Evolutionary conservation across 2,888 invertebrate genomes (phyloP).

Genomic region (Phania funesta): DNA sequence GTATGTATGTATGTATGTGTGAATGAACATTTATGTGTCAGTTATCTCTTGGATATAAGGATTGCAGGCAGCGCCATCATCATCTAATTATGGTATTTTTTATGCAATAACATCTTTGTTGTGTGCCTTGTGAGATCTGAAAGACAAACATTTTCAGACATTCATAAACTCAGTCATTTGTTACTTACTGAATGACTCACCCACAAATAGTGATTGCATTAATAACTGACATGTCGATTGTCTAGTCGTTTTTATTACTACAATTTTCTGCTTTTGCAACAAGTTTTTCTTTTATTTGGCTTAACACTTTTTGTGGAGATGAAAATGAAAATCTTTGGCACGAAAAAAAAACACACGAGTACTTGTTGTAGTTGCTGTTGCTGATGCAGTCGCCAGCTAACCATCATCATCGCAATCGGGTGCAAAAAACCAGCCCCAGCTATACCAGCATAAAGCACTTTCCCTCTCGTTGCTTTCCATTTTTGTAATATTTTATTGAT

Average conservation of each 20-base stretch:
- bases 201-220: slow-evolving; percentile 44
- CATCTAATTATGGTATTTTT: slow-evolving; percentile 37
- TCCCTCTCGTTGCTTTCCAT: slow-evolving; percentile 79
- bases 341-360: slow-evolving; percentile 29
- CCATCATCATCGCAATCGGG: slow-evolving; percentile 22
- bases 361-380: slow-evolving; percentile 19
- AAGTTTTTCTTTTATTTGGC: slow-evolving; percentile 35
- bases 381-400: slow-evolving; percentile 31
- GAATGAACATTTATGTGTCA: not conserved
- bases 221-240: slow-evolving; percentile 36
- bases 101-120: slow-evolving; percentile 26
- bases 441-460: slow-evolving; percentile 72
- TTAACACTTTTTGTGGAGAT: slow-evolving; percentile 54
- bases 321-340: slow-evolving; percentile 53
- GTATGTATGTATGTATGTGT: not conserved
- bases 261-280: slow-evolving; percentile 28
- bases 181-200: slow-evolving; percentile 20
- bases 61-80: slow-evolving; percentile 6
- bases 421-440: slow-evolving; percentile 37
- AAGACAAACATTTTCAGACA: slow-evolving; percentile 24
- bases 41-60: not conserved
- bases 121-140: not conserved
- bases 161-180: slow-evolving; percentile 6
- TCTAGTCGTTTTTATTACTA: slow-evolving; percentile 52
- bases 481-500: slow-evolving; percentile 67